phyloP scores from a whole-genome alignment of 2,797 vertebrate genomes.

The Cephalopachus bancanus region DNA sequence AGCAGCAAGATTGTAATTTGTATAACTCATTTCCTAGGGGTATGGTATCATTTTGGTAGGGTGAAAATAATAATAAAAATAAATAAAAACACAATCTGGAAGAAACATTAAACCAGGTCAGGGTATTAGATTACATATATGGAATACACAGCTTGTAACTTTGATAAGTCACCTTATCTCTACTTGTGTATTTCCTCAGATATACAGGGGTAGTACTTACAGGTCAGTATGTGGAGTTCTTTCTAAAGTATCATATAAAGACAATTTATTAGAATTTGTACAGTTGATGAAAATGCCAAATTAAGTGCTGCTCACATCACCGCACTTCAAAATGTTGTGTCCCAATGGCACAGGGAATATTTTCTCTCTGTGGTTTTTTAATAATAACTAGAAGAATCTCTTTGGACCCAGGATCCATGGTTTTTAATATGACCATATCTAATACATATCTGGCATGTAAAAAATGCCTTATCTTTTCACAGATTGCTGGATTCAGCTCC shows the following conservation, averaged over 20 bases:
- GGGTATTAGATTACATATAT: not conserved
- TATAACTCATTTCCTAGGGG: not conserved
- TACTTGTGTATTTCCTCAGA: not conserved
- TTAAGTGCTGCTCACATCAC: not conserved
- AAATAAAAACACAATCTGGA: not conserved
- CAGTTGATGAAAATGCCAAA: not conserved
- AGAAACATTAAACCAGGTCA: not conserved
- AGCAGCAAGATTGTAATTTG: not conserved
- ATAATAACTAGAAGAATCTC: not conserved
- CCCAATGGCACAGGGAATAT: not conserved
- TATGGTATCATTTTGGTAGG: conserved; percentile 14
- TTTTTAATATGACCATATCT: not conserved
- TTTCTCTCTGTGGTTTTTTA: not conserved
- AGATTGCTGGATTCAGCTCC: not conserved
- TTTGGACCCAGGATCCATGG: not conserved
- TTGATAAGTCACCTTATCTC: not conserved
- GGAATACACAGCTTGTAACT: not conserved
- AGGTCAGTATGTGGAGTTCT: not conserved
- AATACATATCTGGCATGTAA: not conserved
- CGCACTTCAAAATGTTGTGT: not conserved
- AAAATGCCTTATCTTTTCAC: not conserved
- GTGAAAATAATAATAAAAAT: not conserved
- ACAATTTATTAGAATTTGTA: not conserved
- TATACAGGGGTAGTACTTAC: not conserved
- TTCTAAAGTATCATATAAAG: not conserved